Evolutionary conservation across 2,113 vertebrate species (phyloP).

Genomic region (Amphiprion percula): DNA sequence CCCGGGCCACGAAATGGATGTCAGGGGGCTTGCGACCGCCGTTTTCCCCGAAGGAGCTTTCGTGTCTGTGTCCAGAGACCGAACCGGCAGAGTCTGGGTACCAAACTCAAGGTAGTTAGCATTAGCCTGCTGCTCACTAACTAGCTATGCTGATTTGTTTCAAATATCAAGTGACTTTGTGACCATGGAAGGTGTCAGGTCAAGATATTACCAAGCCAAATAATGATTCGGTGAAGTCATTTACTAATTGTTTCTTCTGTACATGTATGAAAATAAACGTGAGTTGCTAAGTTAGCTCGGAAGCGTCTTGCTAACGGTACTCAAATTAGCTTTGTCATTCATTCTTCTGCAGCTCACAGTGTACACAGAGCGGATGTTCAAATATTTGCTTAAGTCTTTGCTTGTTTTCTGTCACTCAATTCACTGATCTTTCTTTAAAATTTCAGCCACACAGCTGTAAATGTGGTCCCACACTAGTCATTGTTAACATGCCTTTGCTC

Average conservation of each 20-base stretch:
- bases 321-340: constrained; percentile 82
- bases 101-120: constrained; percentile 90
- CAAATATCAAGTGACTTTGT: not conserved
- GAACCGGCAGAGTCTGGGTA: constrained; percentile 93
- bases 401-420: not conserved
- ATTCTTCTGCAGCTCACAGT: constrained; percentile 25
- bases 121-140: constrained; percentile 56
- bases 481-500: not conserved
- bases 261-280: not conserved
- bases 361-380: not conserved
- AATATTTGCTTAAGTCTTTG: not conserved
- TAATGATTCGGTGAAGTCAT: not conserved
- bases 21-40: constrained; percentile 87
- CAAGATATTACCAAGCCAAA: accelerated
- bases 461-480: not conserved
- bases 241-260: too few relatives aligned
- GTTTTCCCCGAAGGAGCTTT: constrained; percentile 90
- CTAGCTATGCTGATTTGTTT: not conserved
- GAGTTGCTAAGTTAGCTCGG: constrained; percentile 17
- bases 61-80: constrained; percentile 95
- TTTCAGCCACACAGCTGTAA: not conserved
- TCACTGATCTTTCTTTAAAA: not conserved
- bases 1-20: constrained; percentile 93
- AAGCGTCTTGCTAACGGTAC: constrained; percentile 36
- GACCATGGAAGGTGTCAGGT: accelerated